Base-by-base conservation (phyloP, 1,140 invertebrate species). In the Aethina tumida region DNA sequence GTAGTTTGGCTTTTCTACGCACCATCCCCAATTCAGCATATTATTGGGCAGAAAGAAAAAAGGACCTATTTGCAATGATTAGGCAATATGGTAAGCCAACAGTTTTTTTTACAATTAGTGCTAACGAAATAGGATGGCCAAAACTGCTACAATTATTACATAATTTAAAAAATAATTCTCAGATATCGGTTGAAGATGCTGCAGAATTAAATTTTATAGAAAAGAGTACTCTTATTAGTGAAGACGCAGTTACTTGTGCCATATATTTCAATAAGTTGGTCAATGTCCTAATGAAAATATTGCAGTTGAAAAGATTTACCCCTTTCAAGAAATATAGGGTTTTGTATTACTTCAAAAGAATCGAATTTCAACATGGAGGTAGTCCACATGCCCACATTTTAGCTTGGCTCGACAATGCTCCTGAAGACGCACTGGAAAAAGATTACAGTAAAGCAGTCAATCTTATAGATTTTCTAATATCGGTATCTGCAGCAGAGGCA, bases 361-460 rank as follows among this genome's bases (percentile, higher is more conserved):
- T 63, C 46, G 65, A 63, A 58, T 69, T 65, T 55, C 62, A 64
- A 53, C 60, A 65, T 53, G 49, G 55, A 41, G 68, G 59, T 13
- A 56, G 48, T 44, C 60, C 48, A 33, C 56, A 53, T 41, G 36
- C 49, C 6, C 56, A 62, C 31, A 50, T 47, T 21, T 22, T 61
- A 8, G 15, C 49, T 6, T 59, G 53, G 50, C 24, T 55, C 17
- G 27, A 41, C n/a, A 36, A 52, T 33, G 45, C 47, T 22, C 56
- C 50, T 10, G 3, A 7, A 33, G 39, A 53, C 39, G 2, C 8
- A 26, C 9, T 47, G 8, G 39, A 16, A 14, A 19, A 9, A 28
- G 10, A 41, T 13, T 35, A 35, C 19, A 17, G 28, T 16, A 5
- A 41, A n/a, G 25, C 33, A 7, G 27, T 47, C 4, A n/a, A 29